Conservation (phyloP, 2,113 vertebrate genomes). For the Salvelinus namaycush region DNA sequence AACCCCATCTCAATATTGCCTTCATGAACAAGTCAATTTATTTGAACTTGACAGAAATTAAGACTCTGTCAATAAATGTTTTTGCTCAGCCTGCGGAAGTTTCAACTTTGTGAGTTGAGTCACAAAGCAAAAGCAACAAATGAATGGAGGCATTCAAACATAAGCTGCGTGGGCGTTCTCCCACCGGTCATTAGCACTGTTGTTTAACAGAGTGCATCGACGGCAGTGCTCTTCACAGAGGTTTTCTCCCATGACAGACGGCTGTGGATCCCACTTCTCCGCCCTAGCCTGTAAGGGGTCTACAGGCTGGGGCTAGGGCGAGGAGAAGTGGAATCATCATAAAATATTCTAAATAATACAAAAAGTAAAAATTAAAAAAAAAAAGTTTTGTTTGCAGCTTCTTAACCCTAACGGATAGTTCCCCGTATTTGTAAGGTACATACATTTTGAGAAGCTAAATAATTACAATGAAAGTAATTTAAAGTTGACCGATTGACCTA, state of each 20-base stretch:
- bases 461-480: too few species aligned
- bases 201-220: not conserved
- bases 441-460: too few species aligned
- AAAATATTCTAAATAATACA: too few species aligned
- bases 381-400: not conserved
- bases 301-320: too few species aligned
- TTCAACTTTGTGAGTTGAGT: slow-evolving; percentile 11
- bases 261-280: too few species aligned
- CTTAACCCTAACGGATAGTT: not conserved
- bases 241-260: too few species aligned
- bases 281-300: too few species aligned
- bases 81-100: slow-evolving; percentile 24
- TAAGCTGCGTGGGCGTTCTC: slow-evolving; percentile 13
- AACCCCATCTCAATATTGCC: too few species aligned
- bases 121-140: slow-evolving; percentile 22
- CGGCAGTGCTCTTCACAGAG: too few species aligned
- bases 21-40: too few species aligned
- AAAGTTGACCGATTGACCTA: too few species aligned
- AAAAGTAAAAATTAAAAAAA: not conserved
- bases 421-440: not conserved
- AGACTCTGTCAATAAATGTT: not conserved
- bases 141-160: slow-evolving; percentile 16
- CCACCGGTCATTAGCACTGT: not conserved
- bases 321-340: not conserved
- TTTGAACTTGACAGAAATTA: not conserved